phyloP scores from a whole-genome alignment of 2,113 vertebrate species.

The Megaleporinus macrocephalus region DNA sequence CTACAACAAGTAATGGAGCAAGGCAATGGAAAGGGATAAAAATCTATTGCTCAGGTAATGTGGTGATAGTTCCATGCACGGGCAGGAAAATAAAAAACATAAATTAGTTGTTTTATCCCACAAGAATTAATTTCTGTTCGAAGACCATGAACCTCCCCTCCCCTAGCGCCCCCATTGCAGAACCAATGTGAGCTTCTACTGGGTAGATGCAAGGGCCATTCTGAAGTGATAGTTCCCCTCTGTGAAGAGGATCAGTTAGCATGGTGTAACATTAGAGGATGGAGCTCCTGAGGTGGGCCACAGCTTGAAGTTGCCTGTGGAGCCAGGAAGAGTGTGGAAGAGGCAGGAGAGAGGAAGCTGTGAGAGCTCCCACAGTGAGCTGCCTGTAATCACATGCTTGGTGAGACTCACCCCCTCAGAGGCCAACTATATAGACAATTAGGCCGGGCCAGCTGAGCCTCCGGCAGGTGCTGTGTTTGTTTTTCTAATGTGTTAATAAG shows the following conservation, averaged over 20 bases:
- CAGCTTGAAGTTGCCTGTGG: not conserved
- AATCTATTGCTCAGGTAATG: not conserved
- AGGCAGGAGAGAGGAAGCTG: constrained; percentile 19
- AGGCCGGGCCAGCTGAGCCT: constrained; percentile 54
- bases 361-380: constrained; percentile 55
- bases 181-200: not conserved
- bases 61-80: not conserved
- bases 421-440: constrained; percentile 46
- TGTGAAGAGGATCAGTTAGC: not conserved
- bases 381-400: constrained; percentile 62
- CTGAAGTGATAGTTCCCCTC: not conserved
- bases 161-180: not conserved
- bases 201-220: not conserved
- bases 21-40: not conserved
- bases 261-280: not conserved
- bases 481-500: constrained; percentile 62
- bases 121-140: not conserved
- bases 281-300: not conserved
- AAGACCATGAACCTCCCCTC: not conserved
- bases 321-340: not conserved
- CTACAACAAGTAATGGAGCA: constrained; percentile 16
- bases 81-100: not conserved
- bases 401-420: constrained; percentile 41
- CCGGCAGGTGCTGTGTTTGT: constrained; percentile 57
- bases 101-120: not conserved